These are phyloP conservation scores for human (Homo sapiens) DNA, from an alignment of 2,113 vertebrate genomes.

Conservation along the genomic window GRCh38 chr16:22355001-22355500, in stretches of 20 bases:
- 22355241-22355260: neutral
- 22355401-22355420: neutral
- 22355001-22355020: neutral
- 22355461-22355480: neutral
- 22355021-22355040: neutral
- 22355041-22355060: neutral
- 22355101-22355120: neutral
- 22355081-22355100: neutral
- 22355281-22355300: neutral
- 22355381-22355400: neutral
- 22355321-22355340: neutral
- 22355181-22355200: neutral
- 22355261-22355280: neutral
- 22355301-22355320: neutral
- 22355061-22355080: conserved; percentile 28
- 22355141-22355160: neutral
- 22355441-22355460: neutral
- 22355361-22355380: neutral
- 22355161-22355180: neutral
- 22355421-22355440: neutral
- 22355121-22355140: neutral
- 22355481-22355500: neutral
- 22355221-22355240: neutral
- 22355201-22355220: neutral
- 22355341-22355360: no score